Evolutionary conservation across 1,140 invertebrate species (phyloP).

Genomic region (Halictus rubicundus): DNA sequence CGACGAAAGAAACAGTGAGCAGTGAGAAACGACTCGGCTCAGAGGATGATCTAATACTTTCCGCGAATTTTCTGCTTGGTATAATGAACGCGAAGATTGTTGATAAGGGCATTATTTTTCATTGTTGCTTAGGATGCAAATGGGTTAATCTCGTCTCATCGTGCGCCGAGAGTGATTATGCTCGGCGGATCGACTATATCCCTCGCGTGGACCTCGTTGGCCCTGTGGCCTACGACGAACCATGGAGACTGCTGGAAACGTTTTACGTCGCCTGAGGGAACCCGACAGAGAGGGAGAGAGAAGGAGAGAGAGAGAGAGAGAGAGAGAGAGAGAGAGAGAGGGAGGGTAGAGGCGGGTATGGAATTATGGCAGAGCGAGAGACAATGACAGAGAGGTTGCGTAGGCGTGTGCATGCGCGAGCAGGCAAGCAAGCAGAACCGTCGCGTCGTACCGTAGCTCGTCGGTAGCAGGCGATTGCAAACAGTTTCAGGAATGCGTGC

Average conservation of each 20-base stretch:
- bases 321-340: background rate
- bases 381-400: background rate
- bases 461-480: slow-evolving; percentile 49
- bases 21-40: no score
- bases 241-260: slow-evolving; percentile 50
- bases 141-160: slow-evolving; percentile 72
- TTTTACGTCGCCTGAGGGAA: slow-evolving; percentile 56
- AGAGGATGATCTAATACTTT: no score
- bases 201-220: background rate
- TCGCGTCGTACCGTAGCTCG: slow-evolving; percentile 20
- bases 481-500: slow-evolving; percentile 69
- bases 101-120: no score
- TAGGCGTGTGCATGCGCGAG: slow-evolving; percentile 6
- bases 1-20: no score
- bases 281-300: slow-evolving; percentile 18
- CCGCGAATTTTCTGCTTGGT: no score
- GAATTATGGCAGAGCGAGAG: background rate
- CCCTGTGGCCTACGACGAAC: slow-evolving; percentile 12
- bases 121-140: slow-evolving; percentile 3
- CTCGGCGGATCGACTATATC: slow-evolving; percentile 61
- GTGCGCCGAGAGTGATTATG: slow-evolving; percentile 71
- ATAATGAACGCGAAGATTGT: no score
- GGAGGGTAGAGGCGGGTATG: background rate
- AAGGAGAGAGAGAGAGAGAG: background rate
- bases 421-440: background rate